Percentiles rank a stretch among this genome's conserved stretches.
Evolutionary conservation across 2,113 vertebrate species (phyloP).

Genomic region (Amphiprion ocellaris): DNA sequence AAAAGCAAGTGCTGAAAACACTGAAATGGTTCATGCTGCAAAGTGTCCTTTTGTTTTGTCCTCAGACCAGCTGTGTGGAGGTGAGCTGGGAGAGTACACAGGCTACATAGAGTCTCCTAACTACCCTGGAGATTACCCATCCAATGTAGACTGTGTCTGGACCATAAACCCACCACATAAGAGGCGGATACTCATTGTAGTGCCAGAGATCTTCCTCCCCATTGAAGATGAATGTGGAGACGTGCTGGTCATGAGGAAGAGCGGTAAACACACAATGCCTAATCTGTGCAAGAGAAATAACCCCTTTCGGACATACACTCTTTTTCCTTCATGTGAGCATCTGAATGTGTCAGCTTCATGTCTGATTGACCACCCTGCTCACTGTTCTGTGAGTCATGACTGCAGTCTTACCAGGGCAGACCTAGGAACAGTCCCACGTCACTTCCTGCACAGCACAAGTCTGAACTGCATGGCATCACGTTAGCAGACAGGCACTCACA

Average conservation of each 20-base stretch:
- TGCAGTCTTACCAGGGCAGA: too few relatives aligned
- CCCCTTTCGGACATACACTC: too few relatives aligned
- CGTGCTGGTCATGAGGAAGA: slow-evolving; percentile 98
- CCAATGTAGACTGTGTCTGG: slow-evolving; percentile 95
- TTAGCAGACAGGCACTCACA: too few relatives aligned
- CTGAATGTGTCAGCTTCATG: too few relatives aligned
- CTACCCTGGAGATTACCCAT: slow-evolving; percentile 96
- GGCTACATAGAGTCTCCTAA: slow-evolving; percentile 98
- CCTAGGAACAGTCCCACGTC: too few relatives aligned
- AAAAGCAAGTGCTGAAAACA: too few relatives aligned
- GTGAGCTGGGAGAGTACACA: slow-evolving; percentile 94
- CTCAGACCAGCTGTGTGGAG: slow-evolving; percentile 93
- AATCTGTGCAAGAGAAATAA: too few relatives aligned
- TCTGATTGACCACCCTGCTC: too few relatives aligned
- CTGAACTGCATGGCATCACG: too few relatives aligned
- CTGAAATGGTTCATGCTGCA: neutral
- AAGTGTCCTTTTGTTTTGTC: neutral
- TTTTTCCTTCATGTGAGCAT: too few relatives aligned
- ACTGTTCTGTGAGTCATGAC: too few relatives aligned
- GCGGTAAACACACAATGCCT: slow-evolving; percentile 81
- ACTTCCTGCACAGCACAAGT: too few relatives aligned
- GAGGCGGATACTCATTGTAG: slow-evolving; percentile 96
- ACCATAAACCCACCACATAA: slow-evolving; percentile 97
- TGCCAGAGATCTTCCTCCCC: slow-evolving; percentile 97
- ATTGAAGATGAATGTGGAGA: slow-evolving; percentile 98